phyloP scores from a whole-genome alignment of 2,888 invertebrate genomes.

The Drosophila fungiperda region DNA sequence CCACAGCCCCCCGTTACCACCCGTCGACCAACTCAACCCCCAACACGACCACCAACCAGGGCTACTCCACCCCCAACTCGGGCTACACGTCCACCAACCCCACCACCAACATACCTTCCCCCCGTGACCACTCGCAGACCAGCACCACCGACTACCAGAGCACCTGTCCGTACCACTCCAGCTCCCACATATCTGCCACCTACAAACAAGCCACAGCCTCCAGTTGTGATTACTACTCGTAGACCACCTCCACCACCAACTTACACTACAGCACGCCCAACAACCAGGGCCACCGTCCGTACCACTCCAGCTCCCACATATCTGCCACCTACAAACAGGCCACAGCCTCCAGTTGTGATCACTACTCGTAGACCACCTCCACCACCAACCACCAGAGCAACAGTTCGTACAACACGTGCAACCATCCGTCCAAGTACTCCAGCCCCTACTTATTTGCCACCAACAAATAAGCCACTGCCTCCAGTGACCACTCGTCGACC shows the following conservation, averaged over 20 bases:
- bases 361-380: constrained; percentile 53
- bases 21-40: constrained; percentile 35
- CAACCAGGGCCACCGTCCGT: constrained; percentile 3
- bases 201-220: constrained; percentile 55
- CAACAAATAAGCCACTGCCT: constrained; percentile 56
- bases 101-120: constrained; percentile 63
- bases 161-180: constrained; percentile 28
- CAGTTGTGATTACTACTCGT: constrained; percentile 55
- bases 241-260: constrained; percentile 22
- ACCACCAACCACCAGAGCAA: constrained; percentile 38
- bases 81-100: constrained; percentile 49
- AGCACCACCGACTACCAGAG: constrained; percentile 45
- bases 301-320: constrained; percentile 42
- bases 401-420: constrained; percentile 26
- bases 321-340: constrained; percentile 34
- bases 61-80: constrained; percentile 45
- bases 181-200: constrained; percentile 61
- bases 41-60: constrained; percentile 11
- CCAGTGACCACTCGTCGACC: constrained; percentile 56
- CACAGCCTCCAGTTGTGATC: constrained; percentile 12
- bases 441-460: constrained; percentile 57
- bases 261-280: not conserved
- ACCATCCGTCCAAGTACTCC: constrained; percentile 35
- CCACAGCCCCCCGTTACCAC: constrained; percentile 56
- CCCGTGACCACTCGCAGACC: constrained; percentile 45